Evolutionary conservation across 1,140 invertebrate genomes (phyloP).

Genomic region (Schlechtendalia chinensis): DNA sequence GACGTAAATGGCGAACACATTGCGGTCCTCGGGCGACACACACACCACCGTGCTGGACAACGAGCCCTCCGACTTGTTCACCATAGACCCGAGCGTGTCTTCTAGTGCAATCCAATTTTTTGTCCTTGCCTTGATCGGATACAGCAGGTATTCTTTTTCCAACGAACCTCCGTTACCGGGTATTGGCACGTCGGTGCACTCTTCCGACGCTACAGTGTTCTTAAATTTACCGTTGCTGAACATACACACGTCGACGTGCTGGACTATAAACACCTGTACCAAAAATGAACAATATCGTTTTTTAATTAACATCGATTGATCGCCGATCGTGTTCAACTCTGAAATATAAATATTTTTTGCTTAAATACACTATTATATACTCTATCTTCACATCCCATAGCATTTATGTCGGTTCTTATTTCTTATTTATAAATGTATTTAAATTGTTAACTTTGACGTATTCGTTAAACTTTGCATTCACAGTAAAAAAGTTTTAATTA

Average conservation of each 20-base stretch:
- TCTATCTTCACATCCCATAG: no score
- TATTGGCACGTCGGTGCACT: constrained; percentile 64
- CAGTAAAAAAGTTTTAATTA: no score
- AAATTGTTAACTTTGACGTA: no score
- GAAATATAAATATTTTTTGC: no score
- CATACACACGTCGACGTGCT: constrained; percentile 98
- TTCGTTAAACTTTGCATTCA: no score
- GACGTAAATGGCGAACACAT: constrained; percentile 85
- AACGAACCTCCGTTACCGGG: constrained; percentile 59
- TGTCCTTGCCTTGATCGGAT: constrained; percentile 71
- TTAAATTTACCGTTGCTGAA: constrained; percentile 99
- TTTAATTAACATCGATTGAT: no score
- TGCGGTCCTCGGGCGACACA: constrained; percentile 68
- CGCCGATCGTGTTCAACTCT: no score
- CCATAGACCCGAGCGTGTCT: constrained; percentile 61
- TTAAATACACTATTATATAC: no score
- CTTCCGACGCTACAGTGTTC: constrained; percentile 84
- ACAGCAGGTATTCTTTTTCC: constrained; percentile 65
- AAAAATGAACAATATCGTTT: no score
- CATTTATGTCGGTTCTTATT: no score
- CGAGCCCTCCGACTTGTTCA: constrained; percentile 66
- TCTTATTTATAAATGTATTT: no score
- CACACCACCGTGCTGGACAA: constrained; percentile 70
- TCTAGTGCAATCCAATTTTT: constrained; percentile 81
- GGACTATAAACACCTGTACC: constrained; percentile 76